Percentiles rank a stretch among this genome's conserved stretches.
These are phyloP conservation scores for Cinara cedri DNA, from an alignment of 2,888 invertebrate species.

Conservation along the genomic window DNA sequence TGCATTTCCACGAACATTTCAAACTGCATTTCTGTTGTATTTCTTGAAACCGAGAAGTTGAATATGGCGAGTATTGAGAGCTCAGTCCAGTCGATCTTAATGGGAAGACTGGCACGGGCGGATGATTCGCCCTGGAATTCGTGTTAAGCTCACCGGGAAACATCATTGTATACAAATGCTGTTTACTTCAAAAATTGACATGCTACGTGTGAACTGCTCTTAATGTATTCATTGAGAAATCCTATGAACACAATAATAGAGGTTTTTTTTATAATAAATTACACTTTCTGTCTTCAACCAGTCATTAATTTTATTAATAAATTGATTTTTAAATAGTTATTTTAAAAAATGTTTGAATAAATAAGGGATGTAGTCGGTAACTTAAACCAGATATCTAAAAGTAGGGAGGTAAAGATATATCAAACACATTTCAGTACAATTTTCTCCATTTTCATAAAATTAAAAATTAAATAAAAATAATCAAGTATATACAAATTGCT, in stretches of 20 bases:
- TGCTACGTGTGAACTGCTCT: neutral
- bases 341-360: too few relatives aligned
- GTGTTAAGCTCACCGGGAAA: constrained; percentile 40
- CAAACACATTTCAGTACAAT: too few relatives aligned
- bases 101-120: constrained; percentile 86
- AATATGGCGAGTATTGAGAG: constrained; percentile 68
- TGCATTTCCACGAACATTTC: constrained; percentile 47
- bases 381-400: too few relatives aligned
- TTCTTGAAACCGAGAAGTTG: constrained; percentile 69
- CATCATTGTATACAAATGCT: constrained; percentile 35
- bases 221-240: neutral
- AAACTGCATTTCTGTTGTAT: constrained; percentile 53
- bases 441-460: too few relatives aligned
- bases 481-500: too few relatives aligned
- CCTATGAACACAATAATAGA: constrained; percentile 20
- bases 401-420: too few relatives aligned
- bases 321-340: too few relatives aligned
- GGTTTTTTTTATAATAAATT: too few relatives aligned
- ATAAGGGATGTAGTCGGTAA: too few relatives aligned
- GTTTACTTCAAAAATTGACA: constrained; percentile 8
- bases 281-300: too few relatives aligned
- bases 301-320: too few relatives aligned
- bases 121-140: constrained; percentile 66
- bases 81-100: constrained; percentile 71
- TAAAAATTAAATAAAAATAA: too few relatives aligned